Conservation (phyloP, 2,888 invertebrate species). For the Lumbricus terrestris region DNA sequence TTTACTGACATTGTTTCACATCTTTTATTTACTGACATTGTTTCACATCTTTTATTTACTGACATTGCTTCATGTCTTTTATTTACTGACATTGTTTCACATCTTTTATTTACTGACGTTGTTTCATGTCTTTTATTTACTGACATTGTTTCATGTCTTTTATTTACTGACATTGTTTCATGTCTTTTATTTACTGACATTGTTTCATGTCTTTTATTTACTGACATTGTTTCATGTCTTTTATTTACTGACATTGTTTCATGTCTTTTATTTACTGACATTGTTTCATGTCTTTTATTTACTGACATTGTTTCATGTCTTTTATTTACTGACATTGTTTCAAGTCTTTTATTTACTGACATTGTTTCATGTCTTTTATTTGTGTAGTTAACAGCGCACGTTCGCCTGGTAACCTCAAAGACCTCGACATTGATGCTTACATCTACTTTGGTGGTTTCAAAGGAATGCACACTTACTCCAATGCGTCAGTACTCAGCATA, state of each 20-base stretch:
- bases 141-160: background rate
- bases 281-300: background rate
- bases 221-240: background rate
- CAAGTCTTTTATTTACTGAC: background rate
- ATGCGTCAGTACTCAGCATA: slow-evolving; percentile 29
- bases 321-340: background rate
- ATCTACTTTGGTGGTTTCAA: slow-evolving; percentile 90
- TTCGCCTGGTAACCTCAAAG: slow-evolving; percentile 22
- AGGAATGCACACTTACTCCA: slow-evolving; percentile 54
- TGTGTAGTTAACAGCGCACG: background rate
- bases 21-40: background rate
- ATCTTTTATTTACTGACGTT: background rate
- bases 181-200: background rate
- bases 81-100: background rate
- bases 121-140: background rate
- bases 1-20: background rate
- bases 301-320: background rate
- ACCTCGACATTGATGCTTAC: slow-evolving; percentile 66
- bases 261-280: background rate
- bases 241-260: background rate
- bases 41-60: background rate
- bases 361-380: background rate
- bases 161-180: background rate
- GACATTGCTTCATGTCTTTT: background rate
- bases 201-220: background rate